phyloP scores from a whole-genome alignment of 2,113 vertebrate species.

The Nestor notabilis region DNA sequence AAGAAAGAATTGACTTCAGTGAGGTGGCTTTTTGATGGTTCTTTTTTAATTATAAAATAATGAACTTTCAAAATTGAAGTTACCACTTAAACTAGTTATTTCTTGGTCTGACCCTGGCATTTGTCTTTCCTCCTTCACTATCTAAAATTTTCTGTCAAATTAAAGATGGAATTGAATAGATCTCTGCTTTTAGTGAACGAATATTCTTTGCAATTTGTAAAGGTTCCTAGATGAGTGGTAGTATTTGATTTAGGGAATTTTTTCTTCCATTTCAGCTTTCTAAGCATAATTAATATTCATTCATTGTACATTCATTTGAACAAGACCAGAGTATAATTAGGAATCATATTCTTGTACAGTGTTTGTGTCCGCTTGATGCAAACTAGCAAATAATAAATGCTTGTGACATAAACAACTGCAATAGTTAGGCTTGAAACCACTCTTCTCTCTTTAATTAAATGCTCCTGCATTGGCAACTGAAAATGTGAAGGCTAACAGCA shows the following conservation, averaged over 20 bases:
- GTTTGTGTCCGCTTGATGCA: background rate
- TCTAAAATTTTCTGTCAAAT: background rate
- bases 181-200: background rate
- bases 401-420: background rate
- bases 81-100: background rate
- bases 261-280: background rate
- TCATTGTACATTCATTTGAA: background rate
- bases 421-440: background rate
- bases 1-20: background rate
- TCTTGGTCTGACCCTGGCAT: background rate
- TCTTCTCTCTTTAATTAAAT: background rate
- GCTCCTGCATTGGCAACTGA: background rate
- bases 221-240: background rate
- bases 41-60: background rate
- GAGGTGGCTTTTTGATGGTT: background rate
- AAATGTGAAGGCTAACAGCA: background rate
- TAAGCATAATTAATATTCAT: background rate
- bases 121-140: background rate
- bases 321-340: background rate
- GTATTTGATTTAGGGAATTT: background rate
- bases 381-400: background rate
- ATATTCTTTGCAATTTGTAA: background rate
- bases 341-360: background rate
- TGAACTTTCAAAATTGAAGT: background rate
- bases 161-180: background rate